Conservation (phyloP, 2,888 invertebrate genomes). For the Dichetophora obliterata region DNA sequence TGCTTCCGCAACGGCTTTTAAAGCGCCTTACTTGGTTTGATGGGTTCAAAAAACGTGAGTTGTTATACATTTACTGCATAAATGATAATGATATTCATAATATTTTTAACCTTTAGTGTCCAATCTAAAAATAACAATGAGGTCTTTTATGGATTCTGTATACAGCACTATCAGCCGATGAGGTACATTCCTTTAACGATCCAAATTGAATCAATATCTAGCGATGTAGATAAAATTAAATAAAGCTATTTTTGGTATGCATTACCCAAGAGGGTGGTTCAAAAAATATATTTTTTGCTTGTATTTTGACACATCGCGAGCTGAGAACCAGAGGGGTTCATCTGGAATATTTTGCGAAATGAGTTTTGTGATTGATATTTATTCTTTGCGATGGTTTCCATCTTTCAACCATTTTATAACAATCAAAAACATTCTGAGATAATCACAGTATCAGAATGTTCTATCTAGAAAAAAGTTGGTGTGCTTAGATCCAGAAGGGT, state of each 20-base stretch:
- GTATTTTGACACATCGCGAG: too few species aligned
- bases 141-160: constrained; percentile 82
- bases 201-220: constrained; percentile 4
- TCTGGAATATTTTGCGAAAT: too few species aligned
- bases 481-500: too few species aligned
- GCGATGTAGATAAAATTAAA: not conserved
- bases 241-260: not conserved
- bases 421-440: too few species aligned
- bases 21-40: constrained; percentile 76
- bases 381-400: too few species aligned
- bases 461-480: too few species aligned
- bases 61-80: not conserved
- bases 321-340: too few species aligned
- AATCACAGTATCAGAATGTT: too few species aligned
- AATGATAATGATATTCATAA: not conserved
- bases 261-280: too few species aligned
- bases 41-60: constrained; percentile 74
- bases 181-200: constrained; percentile 82
- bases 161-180: constrained; percentile 78
- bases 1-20: constrained; percentile 77
- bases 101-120: not conserved
- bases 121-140: constrained; percentile 66
- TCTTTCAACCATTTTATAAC: too few species aligned
- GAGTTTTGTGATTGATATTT: too few species aligned
- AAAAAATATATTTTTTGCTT: too few species aligned